A percentile compares a stretch with the other conserved stretches of the same genome.
These are phyloP conservation scores for Erythrocercus mccallii DNA, from an alignment of 2,113 vertebrate genomes.

Conservation along the genomic window DNA sequence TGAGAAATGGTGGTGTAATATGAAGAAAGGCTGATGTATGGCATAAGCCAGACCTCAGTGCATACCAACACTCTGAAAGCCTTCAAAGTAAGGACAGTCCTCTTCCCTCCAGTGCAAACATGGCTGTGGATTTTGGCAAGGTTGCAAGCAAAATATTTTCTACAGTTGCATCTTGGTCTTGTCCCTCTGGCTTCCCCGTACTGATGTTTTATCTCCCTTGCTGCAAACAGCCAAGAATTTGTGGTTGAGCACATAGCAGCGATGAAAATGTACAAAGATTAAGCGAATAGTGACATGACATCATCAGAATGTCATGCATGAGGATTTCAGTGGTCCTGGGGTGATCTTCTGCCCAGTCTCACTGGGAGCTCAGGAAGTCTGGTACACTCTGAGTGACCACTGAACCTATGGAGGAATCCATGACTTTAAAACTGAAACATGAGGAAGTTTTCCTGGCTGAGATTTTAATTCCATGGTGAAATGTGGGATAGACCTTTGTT, in stretches of 20 bases:
- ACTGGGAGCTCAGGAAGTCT: neutral
- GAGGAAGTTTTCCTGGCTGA: neutral
- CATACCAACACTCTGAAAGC: neutral
- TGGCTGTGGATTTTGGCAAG: neutral
- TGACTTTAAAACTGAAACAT: neutral
- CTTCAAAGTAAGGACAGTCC: neutral
- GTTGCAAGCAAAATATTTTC: conserved; percentile 3
- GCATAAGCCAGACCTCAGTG: neutral
- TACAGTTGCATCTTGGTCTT: neutral
- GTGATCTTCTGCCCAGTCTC: neutral
- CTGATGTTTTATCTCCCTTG: neutral
- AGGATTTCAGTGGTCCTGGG: neutral
- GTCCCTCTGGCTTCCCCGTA: neutral
- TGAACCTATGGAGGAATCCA: neutral
- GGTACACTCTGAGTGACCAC: neutral
- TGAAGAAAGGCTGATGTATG: neutral
- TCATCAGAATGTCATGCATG: neutral
- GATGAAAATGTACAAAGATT: neutral
- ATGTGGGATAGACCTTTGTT: neutral
- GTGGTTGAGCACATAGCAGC: neutral
- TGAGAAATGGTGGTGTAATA: neutral
- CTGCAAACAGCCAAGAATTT: neutral
- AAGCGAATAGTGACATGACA: neutral
- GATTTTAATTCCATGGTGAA: neutral
- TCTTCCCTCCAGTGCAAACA: neutral